Conservation (phyloP, 2,797 vertebrate genomes). For the Chromobotia macracanthus region DNA sequence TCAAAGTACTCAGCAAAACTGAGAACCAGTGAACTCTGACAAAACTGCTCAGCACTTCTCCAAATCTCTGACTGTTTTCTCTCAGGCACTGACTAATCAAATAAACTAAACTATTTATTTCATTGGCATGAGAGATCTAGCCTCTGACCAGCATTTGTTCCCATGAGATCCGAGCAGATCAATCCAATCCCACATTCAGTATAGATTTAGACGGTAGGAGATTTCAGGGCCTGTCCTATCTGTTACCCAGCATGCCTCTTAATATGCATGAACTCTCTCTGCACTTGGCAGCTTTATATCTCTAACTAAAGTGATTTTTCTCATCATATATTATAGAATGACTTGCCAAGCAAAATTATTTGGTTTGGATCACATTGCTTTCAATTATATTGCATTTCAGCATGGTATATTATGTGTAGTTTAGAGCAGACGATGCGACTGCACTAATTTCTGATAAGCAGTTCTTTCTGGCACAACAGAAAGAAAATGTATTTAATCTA, state of each 20-base stretch:
- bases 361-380: conserved; percentile 41
- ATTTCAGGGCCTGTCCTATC: conserved; percentile 39
- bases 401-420: conserved; percentile 13
- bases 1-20: not conserved
- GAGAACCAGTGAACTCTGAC: conserved; percentile 8
- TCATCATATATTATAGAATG: conserved; percentile 13
- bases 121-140: conserved; percentile 30
- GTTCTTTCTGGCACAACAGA: conserved; percentile 1
- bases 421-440: not conserved
- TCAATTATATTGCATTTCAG: conserved; percentile 30
- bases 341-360: conserved; percentile 31
- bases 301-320: conserved; percentile 25
- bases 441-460: conserved; percentile 13
- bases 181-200: conserved; percentile 33
- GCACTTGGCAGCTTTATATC: conserved; percentile 24
- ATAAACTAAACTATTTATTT: conserved; percentile 41
- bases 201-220: conserved; percentile 42
- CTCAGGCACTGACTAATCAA: conserved; percentile 34
- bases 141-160: conserved; percentile 24
- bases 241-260: conserved; percentile 30
- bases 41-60: conserved; percentile 43
- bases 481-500: conserved; percentile 18
- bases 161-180: conserved; percentile 29
- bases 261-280: conserved; percentile 49
- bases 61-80: conserved; percentile 11